A percentile compares a stretch with the other conserved stretches of the same genome.
Conservation (phyloP, 2,113 vertebrate genomes). For the Synchiropus splendidus region DNA sequence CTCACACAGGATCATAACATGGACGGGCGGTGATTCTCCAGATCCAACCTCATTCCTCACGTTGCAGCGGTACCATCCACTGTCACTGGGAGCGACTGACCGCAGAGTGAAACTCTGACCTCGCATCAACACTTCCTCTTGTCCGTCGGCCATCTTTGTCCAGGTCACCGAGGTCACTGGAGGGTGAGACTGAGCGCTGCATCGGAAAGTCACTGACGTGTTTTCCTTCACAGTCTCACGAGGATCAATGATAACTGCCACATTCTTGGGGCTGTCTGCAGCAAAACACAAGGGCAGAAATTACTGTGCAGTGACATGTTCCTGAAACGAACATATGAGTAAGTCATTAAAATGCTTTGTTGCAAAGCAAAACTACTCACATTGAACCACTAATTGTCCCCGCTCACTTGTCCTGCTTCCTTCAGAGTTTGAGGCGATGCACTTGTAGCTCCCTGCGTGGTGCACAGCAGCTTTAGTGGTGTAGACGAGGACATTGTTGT, state of each 20-base stretch:
- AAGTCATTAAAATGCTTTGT: background rate
- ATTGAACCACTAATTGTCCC: too few relatives aligned
- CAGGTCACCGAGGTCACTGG: conserved; percentile 1
- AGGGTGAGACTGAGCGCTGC: background rate
- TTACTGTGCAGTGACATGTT: background rate
- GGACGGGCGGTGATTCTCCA: background rate
- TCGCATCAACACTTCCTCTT: background rate
- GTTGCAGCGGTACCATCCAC: background rate
- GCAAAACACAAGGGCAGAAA: background rate
- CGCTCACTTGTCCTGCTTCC: too few relatives aligned
- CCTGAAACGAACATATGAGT: background rate
- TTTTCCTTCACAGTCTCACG: background rate
- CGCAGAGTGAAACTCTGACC: background rate
- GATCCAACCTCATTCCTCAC: background rate
- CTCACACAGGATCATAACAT: background rate
- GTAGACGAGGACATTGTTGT: too few relatives aligned
- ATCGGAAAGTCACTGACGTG: background rate
- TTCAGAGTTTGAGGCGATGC: too few relatives aligned
- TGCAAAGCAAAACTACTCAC: conserved; percentile 13
- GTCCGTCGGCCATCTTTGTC: background rate
- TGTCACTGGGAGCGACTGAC: background rate
- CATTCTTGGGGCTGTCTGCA: background rate
- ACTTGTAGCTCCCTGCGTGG: too few relatives aligned
- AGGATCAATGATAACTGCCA: background rate
- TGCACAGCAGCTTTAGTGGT: background rate